phyloP scores from a whole-genome alignment of 2,113 vertebrate genomes.

The Chascanopsetta lugubris region DNA sequence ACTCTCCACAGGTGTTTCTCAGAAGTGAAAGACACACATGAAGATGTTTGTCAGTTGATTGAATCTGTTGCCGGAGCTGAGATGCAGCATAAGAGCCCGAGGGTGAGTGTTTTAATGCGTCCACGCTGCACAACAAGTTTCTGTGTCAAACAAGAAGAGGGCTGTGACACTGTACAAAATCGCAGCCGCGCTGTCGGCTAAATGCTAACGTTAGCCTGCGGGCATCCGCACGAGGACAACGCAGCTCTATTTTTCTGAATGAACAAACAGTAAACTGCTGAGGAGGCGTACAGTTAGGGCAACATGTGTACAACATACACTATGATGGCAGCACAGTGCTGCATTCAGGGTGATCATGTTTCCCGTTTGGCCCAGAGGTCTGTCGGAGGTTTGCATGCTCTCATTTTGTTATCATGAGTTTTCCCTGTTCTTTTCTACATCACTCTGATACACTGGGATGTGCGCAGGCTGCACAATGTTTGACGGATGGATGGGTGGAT shows the following conservation, averaged over 20 bases:
- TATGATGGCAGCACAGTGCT: conserved; percentile 8
- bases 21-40: conserved; percentile 18
- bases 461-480: neutral
- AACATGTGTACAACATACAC: conserved; percentile 3
- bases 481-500: too few species aligned
- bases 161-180: neutral
- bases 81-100: conserved; percentile 19
- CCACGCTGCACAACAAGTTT: conserved; percentile 31
- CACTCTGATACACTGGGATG: neutral
- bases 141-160: conserved; percentile 1
- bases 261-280: conserved; percentile 8
- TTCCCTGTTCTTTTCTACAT: neutral
- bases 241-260: conserved; percentile 7
- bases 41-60: conserved; percentile 9
- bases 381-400: neutral
- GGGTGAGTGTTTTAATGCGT: conserved; percentile 16
- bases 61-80: neutral
- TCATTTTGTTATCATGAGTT: neutral
- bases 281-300: neutral
- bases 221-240: neutral
- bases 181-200: neutral
- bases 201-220: conserved; percentile 6
- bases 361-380: neutral
- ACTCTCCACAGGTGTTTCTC: conserved; percentile 2
- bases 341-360: conserved; percentile 6